phyloP scores from a whole-genome alignment of 2,797 vertebrate species.

The Rhyacichthys aspro region DNA sequence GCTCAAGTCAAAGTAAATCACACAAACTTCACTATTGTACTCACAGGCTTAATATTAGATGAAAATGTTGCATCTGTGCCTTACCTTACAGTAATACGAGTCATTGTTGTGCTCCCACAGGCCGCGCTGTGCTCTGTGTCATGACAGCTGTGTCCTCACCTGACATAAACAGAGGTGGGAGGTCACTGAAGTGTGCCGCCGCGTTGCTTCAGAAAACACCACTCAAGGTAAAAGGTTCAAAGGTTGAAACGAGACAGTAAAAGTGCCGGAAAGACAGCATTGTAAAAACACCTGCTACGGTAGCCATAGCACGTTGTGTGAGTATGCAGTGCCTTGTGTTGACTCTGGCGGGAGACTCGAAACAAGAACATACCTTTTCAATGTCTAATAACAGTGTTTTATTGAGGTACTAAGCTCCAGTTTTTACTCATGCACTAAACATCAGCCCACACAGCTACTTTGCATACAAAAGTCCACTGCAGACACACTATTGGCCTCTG shows the following conservation, averaged over 20 bases:
- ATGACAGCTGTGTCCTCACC: background rate
- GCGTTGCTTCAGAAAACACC: background rate
- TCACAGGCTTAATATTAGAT: background rate
- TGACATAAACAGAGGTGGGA: too few relatives aligned
- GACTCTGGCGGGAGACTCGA: too few relatives aligned
- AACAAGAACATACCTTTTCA: too few relatives aligned
- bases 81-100: constrained; percentile 24
- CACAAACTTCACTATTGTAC: background rate
- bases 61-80: background rate
- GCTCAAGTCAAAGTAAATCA: background rate
- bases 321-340: too few relatives aligned
- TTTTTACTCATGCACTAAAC: too few relatives aligned
- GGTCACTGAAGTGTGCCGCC: too few relatives aligned
- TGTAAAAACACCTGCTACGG: background rate
- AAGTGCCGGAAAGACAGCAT: background rate
- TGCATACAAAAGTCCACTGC: too few relatives aligned
- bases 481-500: too few relatives aligned
- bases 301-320: background rate
- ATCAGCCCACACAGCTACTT: too few relatives aligned
- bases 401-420: too few relatives aligned
- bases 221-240: constrained; percentile 5
- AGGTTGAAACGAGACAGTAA: constrained; percentile 2
- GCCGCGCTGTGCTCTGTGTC: background rate
- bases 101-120: constrained; percentile 10
- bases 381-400: too few relatives aligned